These are phyloP conservation scores for Drosophila diplacantha DNA, from an alignment of 2,888 invertebrate species.

Conservation along the genomic window DNA sequence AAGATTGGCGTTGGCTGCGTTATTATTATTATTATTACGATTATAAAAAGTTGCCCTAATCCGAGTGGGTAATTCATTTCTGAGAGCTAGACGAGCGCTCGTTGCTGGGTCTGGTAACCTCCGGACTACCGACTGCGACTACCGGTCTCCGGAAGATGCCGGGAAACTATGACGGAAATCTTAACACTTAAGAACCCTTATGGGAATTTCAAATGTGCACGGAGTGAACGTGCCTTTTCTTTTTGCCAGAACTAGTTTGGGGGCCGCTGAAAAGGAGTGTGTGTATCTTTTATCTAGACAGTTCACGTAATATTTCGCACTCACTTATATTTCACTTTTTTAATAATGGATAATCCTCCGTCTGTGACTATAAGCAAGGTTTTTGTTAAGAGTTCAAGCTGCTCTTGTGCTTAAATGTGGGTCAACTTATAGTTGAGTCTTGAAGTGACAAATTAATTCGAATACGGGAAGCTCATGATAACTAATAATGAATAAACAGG, in stretches of 20 bases:
- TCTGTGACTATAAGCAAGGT: background rate
- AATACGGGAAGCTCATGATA: background rate
- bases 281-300: constrained; percentile 9
- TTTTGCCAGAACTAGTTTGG: constrained; percentile 14
- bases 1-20: constrained; percentile 53
- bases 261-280: background rate
- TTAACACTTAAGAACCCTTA: constrained; percentile 39
- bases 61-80: constrained; percentile 41
- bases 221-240: constrained; percentile 26
- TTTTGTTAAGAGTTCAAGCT: background rate
- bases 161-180: constrained; percentile 35
- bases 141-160: constrained; percentile 26
- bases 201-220: constrained; percentile 37
- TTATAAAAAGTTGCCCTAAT: constrained; percentile 43
- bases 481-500: constrained; percentile 2
- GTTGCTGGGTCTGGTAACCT: constrained; percentile 8
- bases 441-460: constrained; percentile 3
- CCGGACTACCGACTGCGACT: constrained; percentile 2
- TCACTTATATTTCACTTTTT: constrained; percentile 14
- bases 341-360: constrained; percentile 10
- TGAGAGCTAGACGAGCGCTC: constrained; percentile 38
- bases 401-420: background rate
- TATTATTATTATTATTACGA: constrained; percentile 49
- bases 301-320: constrained; percentile 14
- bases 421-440: background rate